Conservation (phyloP, 2,113 vertebrate species). For the Plotosus lineatus region DNA sequence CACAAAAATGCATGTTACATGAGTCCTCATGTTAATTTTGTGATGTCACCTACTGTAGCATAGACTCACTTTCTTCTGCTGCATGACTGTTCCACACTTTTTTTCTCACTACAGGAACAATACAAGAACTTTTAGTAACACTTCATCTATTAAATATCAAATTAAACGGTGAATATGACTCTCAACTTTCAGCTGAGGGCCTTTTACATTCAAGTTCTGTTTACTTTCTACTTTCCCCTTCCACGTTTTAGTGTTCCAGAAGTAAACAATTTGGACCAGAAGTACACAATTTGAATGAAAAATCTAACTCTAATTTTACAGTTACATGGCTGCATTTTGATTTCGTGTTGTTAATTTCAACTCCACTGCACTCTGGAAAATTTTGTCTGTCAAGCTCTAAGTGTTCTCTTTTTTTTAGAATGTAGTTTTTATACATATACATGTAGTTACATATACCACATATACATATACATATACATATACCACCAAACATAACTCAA, state of each 20-base stretch:
- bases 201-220: not conserved
- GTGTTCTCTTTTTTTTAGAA: not conserved
- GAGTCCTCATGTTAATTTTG: no score
- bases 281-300: not conserved
- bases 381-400: not conserved
- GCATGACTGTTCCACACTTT: no score
- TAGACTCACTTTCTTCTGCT: no score
- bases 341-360: not conserved
- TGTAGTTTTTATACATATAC: no score
- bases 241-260: not conserved
- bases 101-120: no score
- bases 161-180: not conserved
- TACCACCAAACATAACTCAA: conserved; percentile 1
- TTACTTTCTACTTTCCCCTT: not conserved
- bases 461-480: no score
- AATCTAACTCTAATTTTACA: not conserved
- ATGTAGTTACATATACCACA: no score
- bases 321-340: not conserved
- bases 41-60: no score
- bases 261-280: not conserved
- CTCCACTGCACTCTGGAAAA: not conserved
- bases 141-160: no score
- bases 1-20: no score
- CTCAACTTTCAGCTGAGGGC: not conserved
- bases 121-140: no score